Percentiles rank a stretch among this genome's conserved stretches.
Conservation (phyloP, 2,888 invertebrate species). For the Camptogramma bilineatum region DNA sequence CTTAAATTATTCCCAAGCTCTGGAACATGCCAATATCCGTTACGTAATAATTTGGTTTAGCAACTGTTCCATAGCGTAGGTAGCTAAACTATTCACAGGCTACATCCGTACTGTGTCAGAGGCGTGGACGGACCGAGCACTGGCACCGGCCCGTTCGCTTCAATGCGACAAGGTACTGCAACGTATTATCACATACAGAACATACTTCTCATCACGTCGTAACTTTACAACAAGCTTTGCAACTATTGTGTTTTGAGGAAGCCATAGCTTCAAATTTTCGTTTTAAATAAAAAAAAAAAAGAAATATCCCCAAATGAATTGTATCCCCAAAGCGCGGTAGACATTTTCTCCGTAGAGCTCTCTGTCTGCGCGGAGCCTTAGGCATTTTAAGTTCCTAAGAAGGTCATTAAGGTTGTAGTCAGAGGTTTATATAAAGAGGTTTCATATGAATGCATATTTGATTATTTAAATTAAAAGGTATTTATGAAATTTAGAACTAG, state of each 20-base stretch:
- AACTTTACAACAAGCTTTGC: no score
- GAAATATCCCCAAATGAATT: no score
- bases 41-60: conserved; percentile 29
- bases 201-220: neutral
- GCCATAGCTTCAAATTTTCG: neutral
- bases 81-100: conserved; percentile 19
- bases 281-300: no score
- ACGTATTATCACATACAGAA: neutral
- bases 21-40: conserved; percentile 41
- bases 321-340: no score
- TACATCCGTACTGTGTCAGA: conserved; percentile 14
- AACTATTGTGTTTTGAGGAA: neutral
- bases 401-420: no score
- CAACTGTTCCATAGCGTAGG: conserved; percentile 19
- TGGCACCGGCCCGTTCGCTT: conserved; percentile 2
- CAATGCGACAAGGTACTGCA: conserved; percentile 5
- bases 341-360: no score
- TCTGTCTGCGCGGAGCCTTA: no score
- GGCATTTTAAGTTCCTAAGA: no score
- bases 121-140: conserved; percentile 11
- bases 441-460: no score
- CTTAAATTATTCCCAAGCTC: conserved; percentile 42
- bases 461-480: no score
- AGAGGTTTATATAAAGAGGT: no score
- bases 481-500: no score